A percentile compares a stretch with the other conserved stretches of the same genome.
Conservation (phyloP, 2,888 invertebrate species). For the Allophyes oxyacanthae region DNA sequence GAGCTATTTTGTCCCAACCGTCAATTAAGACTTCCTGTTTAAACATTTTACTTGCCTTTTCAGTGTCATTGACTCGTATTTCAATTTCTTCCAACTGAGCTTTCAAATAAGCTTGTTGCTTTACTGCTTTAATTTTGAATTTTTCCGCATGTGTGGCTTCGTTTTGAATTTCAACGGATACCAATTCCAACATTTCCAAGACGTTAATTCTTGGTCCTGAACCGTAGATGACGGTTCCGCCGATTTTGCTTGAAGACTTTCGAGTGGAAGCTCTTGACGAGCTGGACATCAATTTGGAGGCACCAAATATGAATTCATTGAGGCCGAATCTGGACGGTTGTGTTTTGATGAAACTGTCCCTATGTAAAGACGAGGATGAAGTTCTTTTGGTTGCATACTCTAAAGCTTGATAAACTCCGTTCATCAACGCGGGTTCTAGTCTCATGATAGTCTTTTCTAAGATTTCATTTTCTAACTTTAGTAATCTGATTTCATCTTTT, state of each 20-base stretch:
- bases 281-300: conserved; percentile 51
- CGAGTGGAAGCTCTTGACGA: no score
- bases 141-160: conserved; percentile 69
- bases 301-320: conserved; percentile 58
- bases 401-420: no score
- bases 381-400: conserved; percentile 73
- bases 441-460: conserved; percentile 87
- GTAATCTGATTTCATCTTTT: conserved; percentile 67
- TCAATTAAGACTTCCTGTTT: conserved; percentile 85
- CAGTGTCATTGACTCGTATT: conserved; percentile 83
- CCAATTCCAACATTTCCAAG: conserved; percentile 85
- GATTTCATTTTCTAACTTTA: conserved; percentile 86
- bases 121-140: conserved; percentile 70
- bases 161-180: conserved; percentile 81
- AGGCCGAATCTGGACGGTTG: conserved; percentile 69
- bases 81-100: no score
- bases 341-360: conserved; percentile 72
- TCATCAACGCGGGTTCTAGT: no score
- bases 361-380: conserved; percentile 65
- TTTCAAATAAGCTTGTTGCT: conserved; percentile 77
- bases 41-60: conserved; percentile 83
- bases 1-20: no score
- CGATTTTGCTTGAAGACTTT: conserved; percentile 72
- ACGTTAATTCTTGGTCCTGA: conserved; percentile 84
- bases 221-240: conserved; percentile 74